A percentile compares a stretch with the other conserved stretches of the same genome.
phyloP scores from a whole-genome alignment of 92 coral and sea anemone species.

The Hydrozoanthus gracilis region DNA sequence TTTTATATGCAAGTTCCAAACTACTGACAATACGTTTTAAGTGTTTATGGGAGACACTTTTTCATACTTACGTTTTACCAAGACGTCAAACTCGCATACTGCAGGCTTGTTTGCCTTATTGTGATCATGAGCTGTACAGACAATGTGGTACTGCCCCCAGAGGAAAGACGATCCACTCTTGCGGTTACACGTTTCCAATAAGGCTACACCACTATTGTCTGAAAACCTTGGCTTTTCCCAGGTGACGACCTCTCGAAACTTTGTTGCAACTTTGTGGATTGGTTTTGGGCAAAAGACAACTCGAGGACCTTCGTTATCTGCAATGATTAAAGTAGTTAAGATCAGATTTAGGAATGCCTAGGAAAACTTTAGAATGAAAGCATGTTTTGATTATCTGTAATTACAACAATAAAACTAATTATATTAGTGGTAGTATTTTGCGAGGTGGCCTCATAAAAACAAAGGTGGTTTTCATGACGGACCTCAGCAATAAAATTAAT shows the following conservation, averaged over 20 bases:
- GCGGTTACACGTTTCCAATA: constrained; percentile 19
- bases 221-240: constrained; percentile 28
- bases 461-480: no score
- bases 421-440: no score
- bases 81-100: background rate
- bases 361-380: background rate
- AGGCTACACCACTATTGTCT: constrained; percentile 13
- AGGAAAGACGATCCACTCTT: constrained; percentile 9
- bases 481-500: no score
- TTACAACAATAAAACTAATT: no score
- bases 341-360: no score
- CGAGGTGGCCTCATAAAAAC: no score
- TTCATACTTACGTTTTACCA: constrained; percentile 22
- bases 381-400: background rate
- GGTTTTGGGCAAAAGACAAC: constrained; percentile 5
- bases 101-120: constrained; percentile 35
- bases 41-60: background rate
- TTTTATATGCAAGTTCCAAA: no score
- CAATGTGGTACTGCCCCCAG: constrained; percentile 7
- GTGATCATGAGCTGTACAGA: constrained; percentile 29
- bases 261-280: background rate
- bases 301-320: constrained; percentile 21
- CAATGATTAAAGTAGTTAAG: background rate
- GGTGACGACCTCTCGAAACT: background rate
- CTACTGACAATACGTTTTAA: no score